These are phyloP conservation scores for Aphodius sticticus DNA, from an alignment of 2,888 invertebrate species.

Conservation along the genomic window DNA sequence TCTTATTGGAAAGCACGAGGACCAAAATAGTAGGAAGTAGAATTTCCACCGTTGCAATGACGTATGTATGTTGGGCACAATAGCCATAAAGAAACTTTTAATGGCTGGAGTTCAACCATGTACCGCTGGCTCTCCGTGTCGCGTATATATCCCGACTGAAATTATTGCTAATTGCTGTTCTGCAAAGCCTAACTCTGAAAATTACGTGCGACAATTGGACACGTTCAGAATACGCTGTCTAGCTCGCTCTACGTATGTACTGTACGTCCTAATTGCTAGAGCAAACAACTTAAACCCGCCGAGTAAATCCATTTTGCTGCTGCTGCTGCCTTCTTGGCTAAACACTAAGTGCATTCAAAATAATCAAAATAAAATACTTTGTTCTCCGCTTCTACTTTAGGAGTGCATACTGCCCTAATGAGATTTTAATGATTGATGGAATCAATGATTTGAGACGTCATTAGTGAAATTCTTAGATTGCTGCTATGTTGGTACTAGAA, in stretches of 20 bases:
- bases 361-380: not conserved
- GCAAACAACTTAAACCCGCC: not conserved
- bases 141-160: not conserved
- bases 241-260: not conserved
- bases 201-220: not conserved
- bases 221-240: not conserved
- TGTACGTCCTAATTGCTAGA: not conserved
- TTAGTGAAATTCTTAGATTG: too few relatives aligned
- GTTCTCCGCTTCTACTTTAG: not conserved
- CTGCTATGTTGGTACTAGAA: too few relatives aligned
- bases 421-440: not conserved
- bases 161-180: constrained; percentile 4
- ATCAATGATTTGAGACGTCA: too few relatives aligned
- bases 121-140: not conserved
- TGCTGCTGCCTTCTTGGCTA: not conserved
- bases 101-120: not conserved
- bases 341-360: not conserved
- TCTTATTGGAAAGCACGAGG: too few relatives aligned
- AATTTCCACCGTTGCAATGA: too few relatives aligned
- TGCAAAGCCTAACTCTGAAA: not conserved
- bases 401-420: not conserved
- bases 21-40: too few relatives aligned
- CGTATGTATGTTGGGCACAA: too few relatives aligned
- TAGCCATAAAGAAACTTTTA: not conserved
- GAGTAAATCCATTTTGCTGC: not conserved